Evolutionary conservation across 2,113 vertebrate species (phyloP), one percentile per base, ranked within the genome.

Genomic region (Pseudopipra pipra): DNA sequence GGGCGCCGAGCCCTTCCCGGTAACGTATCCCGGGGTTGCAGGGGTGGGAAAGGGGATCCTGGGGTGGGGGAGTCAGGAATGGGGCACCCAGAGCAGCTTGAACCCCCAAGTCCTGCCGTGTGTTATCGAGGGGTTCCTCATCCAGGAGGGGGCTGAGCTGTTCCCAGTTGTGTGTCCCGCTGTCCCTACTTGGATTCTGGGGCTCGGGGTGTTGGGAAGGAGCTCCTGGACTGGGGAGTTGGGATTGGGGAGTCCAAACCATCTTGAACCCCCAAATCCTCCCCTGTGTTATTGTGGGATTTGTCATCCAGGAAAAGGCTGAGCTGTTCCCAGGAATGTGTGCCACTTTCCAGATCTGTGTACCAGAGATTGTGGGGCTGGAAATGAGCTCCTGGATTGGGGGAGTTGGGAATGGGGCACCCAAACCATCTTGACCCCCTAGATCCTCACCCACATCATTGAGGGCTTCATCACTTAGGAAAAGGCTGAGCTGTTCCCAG

Each of bases 221-320:
- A 31, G 30, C 54, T 55, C 54, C 54, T 55, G 30, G 30, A 55
- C 12, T n/a, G 31, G 20, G 55, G 20, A 56, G 56, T 35, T 58
- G 56, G 56, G 56, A 28, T 10, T 58, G 33, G 55, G 31, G 55
- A 31, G 33, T 12, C 55, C 55, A n/a, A 7, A 31, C 9, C 21
- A 14, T 56, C 12, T 12, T 56, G 31, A 58, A 21, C 31, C 31
- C 30, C 55, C 31, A 22, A n/a, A 56, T 56, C 55, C 52, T 55
- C 52, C 18, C 31, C 20, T 12, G 31, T 55, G 41, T 33, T 65
- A 49, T 55, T 12, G 17, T 3, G 31, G 12, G 1, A 17, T 73
- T 73, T 12, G 4, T 43, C 52, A 21, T 44, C 97, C 99, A 99
- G 97, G 99, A 99, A 97, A 98, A 98, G 91, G 98, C 99, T 7